These are phyloP conservation scores for Albula goreensis DNA, from an alignment of 2,113 vertebrate species.

Conservation along the genomic window DNA sequence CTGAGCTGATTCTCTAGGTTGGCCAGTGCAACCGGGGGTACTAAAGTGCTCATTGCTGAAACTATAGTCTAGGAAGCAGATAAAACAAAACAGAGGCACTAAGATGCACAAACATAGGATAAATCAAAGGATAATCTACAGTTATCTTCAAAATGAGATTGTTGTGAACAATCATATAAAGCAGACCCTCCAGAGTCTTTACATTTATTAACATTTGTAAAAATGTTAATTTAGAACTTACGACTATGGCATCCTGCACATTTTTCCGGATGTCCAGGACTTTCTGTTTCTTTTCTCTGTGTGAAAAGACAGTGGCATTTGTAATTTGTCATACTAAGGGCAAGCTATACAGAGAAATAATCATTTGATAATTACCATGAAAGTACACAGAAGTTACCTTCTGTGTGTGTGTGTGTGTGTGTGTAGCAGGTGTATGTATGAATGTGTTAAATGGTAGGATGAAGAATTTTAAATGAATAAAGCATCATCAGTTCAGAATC, in stretches of 20 bases:
- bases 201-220: conserved; percentile 1
- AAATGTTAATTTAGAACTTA: conserved; percentile 62
- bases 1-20: conserved; percentile 85
- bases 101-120: conserved; percentile 44
- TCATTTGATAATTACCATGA: too few relatives aligned
- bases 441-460: too few relatives aligned
- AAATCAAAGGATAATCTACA: conserved; percentile 51
- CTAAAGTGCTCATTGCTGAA: conserved; percentile 90
- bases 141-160: conserved; percentile 58
- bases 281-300: conserved; percentile 91
- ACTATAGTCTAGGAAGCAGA: conserved; percentile 80
- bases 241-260: conserved; percentile 90
- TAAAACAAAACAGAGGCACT: conserved; percentile 41
- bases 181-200: conserved; percentile 15
- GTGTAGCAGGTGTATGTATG: too few relatives aligned
- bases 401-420: too few relatives aligned
- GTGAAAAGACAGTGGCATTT: conserved; percentile 47
- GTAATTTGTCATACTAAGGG: background rate
- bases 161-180: conserved; percentile 39
- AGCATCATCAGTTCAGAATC: too few relatives aligned
- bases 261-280: conserved; percentile 91
- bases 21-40: conserved; percentile 84
- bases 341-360: background rate
- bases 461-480: too few relatives aligned
- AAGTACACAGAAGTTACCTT: too few relatives aligned